phyloP scores from a whole-genome alignment of 1,140 invertebrate genomes.

The Galleria mellonella region DNA sequence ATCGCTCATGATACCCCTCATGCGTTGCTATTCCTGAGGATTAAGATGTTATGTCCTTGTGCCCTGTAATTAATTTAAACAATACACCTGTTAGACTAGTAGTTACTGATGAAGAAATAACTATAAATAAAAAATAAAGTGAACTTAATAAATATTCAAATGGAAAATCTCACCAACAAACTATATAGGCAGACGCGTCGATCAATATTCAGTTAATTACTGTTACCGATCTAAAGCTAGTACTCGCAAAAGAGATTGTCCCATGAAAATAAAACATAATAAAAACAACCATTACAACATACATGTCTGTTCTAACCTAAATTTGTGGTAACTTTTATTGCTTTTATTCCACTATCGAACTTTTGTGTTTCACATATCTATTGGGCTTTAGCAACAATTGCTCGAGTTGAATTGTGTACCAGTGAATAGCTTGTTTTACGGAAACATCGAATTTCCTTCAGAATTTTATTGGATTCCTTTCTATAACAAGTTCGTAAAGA shows the following conservation, averaged over 20 bases:
- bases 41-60: no score
- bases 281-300: slow-evolving; percentile 1
- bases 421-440: slow-evolving; percentile 49
- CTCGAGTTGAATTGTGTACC: slow-evolving; percentile 40
- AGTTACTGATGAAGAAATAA: no score
- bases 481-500: slow-evolving; percentile 29
- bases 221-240: no score
- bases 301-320: slow-evolving; percentile 18
- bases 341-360: slow-evolving; percentile 42
- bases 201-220: no score
- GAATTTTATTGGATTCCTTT: slow-evolving; percentile 43
- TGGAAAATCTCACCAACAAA: no score
- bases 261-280: background rate
- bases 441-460: slow-evolving; percentile 43
- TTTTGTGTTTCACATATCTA: slow-evolving; percentile 48
- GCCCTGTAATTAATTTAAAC: no score
- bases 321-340: slow-evolving; percentile 54
- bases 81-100: no score
- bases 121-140: no score
- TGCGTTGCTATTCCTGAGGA: no score
- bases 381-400: slow-evolving; percentile 38
- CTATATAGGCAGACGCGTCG: no score
- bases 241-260: slow-evolving; percentile 7
- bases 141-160: no score
- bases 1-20: no score